phyloP scores from a whole-genome alignment of 2,888 invertebrate species.

The Tetranychus piercei region DNA sequence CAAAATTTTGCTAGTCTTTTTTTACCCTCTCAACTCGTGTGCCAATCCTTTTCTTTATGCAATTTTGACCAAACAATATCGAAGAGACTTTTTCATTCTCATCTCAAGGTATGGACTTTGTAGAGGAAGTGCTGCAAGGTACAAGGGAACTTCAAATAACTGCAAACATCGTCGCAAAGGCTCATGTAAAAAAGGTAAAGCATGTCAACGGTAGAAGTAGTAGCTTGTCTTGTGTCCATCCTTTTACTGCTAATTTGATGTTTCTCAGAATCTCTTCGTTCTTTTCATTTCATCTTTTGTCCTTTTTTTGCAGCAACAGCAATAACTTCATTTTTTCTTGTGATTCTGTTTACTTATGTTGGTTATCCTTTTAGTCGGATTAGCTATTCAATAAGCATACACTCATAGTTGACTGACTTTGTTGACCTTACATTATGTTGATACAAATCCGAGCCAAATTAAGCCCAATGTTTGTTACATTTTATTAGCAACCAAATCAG shows the following conservation, averaged over 20 bases:
- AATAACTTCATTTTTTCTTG: neutral
- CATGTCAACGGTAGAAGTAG: neutral
- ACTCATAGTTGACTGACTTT: too few species aligned
- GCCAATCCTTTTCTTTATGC: slow-evolving; percentile 83
- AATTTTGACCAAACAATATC: slow-evolving; percentile 66
- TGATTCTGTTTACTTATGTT: neutral
- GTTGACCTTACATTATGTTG: too few species aligned
- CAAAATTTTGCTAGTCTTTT: slow-evolving; percentile 59
- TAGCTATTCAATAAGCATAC: too few species aligned
- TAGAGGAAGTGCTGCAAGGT: slow-evolving; percentile 24
- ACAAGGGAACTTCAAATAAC: slow-evolving; percentile 24
- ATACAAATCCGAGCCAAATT: too few species aligned
- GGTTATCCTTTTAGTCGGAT: too few species aligned
- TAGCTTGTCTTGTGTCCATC: too few species aligned
- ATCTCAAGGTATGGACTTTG: slow-evolving; percentile 42
- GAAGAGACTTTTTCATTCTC: slow-evolving; percentile 50
- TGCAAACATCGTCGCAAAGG: slow-evolving; percentile 5
- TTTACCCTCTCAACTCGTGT: slow-evolving; percentile 75
- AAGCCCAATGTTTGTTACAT: too few species aligned
- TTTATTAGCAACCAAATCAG: too few species aligned
- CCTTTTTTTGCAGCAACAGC: neutral
- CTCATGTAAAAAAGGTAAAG: neutral
- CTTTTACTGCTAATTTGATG: neutral
- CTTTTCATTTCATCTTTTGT: neutral
- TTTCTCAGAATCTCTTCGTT: neutral